A percentile compares a stretch with the other conserved stretches of the same genome.
phyloP scores from a whole-genome alignment of 2,888 invertebrate species.

The Bellardia bayeri region DNA sequence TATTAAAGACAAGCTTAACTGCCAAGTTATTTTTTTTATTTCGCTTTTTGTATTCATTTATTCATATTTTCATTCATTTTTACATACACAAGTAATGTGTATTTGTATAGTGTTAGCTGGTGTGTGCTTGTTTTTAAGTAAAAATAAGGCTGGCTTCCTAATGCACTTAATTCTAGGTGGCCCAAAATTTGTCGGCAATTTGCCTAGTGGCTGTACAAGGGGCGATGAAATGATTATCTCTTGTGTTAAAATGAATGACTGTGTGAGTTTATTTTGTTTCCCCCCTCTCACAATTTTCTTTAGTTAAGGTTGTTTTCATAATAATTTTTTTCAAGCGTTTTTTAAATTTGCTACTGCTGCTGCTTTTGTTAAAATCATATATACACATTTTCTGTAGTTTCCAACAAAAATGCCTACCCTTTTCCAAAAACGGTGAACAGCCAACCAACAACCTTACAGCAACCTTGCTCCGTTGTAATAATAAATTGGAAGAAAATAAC shows the following conservation, averaged over 20 bases:
- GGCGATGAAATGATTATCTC: conserved; percentile 72
- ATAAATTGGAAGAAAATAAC: not conserved
- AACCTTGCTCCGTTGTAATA: conserved; percentile 20
- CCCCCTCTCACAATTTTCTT: not conserved
- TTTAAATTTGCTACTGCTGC: conserved; percentile 8
- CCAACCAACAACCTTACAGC: not conserved
- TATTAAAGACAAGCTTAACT: conserved; percentile 6
- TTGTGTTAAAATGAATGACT: conserved; percentile 72
- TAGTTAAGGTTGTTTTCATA: not conserved
- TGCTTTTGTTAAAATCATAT: conserved; percentile 6
- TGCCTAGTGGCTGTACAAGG: conserved; percentile 75
- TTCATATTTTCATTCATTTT: conserved; percentile 54
- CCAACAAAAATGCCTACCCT: conserved; percentile 2
- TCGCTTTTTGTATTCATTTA: conserved; percentile 34
- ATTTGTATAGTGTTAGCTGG: not conserved
- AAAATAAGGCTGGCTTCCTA: conserved; percentile 54
- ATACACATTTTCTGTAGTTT: not conserved
- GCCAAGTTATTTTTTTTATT: conserved; percentile 7
- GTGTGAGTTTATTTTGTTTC: conserved; percentile 24
- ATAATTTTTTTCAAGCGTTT: not conserved
- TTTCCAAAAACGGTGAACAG: conserved; percentile 15
- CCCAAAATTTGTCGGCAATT: conserved; percentile 83
- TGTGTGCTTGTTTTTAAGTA: conserved; percentile 25
- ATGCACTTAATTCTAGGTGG: conserved; percentile 80
- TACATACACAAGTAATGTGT: not conserved